phyloP scores from a whole-genome alignment of 92 coral and sea anemone species.

The Epizoanthus fatuus region DNA sequence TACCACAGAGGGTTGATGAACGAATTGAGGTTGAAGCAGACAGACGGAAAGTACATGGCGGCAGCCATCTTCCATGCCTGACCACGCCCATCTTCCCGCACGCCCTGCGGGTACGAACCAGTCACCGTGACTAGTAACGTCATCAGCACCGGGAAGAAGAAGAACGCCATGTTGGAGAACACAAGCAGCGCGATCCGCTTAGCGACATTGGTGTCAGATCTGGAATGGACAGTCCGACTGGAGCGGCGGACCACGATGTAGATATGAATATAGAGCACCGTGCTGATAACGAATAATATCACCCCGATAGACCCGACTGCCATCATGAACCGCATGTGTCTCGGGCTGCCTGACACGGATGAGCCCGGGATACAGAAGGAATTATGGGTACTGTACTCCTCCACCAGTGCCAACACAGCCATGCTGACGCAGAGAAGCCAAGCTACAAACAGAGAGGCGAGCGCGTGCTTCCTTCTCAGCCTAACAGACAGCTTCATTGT shows the following conservation, averaged over 20 bases:
- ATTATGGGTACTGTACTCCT: slow-evolving; percentile 72
- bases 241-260: slow-evolving; percentile 67
- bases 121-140: not conserved
- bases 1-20: slow-evolving; percentile 82
- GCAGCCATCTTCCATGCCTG: not conserved
- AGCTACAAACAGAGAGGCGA: slow-evolving; percentile 12
- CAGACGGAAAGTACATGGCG: slow-evolving; percentile 13
- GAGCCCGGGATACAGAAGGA: slow-evolving; percentile 85
- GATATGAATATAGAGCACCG: slow-evolving; percentile 69
- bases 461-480: slow-evolving; percentile 35
- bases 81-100: not conserved
- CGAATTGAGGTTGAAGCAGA: slow-evolving; percentile 76
- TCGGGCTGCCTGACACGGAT: slow-evolving; percentile 64
- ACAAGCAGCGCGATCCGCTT: slow-evolving; percentile 73
- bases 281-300: slow-evolving; percentile 54
- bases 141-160: slow-evolving; percentile 69
- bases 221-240: slow-evolving; percentile 67
- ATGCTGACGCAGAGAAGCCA: slow-evolving; percentile 59
- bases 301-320: slow-evolving; percentile 56
- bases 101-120: slow-evolving; percentile 4
- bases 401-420: slow-evolving; percentile 69
- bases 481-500: slow-evolving; percentile 72
- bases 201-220: slow-evolving; percentile 77
- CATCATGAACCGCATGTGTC: slow-evolving; percentile 65
- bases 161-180: slow-evolving; percentile 70